phyloP scores from a whole-genome alignment of 2,113 vertebrate species.

The Saccopteryx bilineata region DNA sequence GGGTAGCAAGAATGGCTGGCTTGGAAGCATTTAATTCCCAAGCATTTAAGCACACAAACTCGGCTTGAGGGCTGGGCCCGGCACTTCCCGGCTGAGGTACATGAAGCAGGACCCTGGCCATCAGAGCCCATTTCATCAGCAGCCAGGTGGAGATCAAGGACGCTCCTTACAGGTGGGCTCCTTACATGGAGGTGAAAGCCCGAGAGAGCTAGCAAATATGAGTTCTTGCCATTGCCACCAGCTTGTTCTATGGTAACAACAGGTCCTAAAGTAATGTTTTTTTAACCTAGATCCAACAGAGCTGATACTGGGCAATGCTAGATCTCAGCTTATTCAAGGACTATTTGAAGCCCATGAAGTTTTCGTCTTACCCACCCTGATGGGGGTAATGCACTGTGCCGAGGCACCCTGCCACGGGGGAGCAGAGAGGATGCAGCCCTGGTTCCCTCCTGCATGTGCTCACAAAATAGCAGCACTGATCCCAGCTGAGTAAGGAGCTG shows the following conservation, averaged over 20 bases:
- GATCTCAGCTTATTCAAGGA: background rate
- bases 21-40: background rate
- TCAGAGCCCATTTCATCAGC: background rate
- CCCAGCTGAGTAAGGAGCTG: background rate
- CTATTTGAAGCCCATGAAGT: background rate
- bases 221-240: background rate
- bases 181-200: background rate
- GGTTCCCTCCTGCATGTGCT: background rate
- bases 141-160: background rate
- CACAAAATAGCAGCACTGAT: accelerated
- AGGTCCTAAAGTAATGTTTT: background rate
- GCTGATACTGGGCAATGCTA: accelerated
- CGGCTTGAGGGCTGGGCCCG: background rate
- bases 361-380: background rate
- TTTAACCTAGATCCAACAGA: background rate
- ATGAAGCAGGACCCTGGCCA: background rate
- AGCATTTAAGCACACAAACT: background rate
- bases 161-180: background rate
- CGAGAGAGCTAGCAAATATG: background rate
- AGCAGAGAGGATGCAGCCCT: background rate
- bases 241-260: accelerated
- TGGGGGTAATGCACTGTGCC: accelerated
- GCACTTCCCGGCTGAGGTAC: background rate
- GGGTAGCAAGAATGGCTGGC: background rate
- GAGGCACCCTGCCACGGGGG: background rate